A percentile compares a stretch with the other conserved stretches of the same genome.
Conservation (phyloP, 2,888 invertebrate species). For the Plebejus anna region DNA sequence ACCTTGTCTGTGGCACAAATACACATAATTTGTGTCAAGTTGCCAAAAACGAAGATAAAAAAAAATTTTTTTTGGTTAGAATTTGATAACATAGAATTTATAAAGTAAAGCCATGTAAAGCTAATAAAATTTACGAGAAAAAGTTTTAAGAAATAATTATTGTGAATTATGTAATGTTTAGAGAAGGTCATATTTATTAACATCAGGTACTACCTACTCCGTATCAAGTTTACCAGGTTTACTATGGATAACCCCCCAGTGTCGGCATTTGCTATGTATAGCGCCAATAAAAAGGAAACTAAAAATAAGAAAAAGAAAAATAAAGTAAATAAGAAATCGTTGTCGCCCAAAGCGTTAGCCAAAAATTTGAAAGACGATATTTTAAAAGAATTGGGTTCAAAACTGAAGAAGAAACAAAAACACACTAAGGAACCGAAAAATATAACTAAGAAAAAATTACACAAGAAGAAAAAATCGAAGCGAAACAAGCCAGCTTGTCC, state of each 20-base stretch:
- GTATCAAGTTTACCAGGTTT: not conserved
- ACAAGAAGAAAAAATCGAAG: constrained; percentile 52
- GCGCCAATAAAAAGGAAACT: constrained; percentile 47
- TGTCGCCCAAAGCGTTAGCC: constrained; percentile 38
- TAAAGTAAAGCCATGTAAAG: too few relatives aligned
- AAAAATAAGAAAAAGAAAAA: constrained; percentile 48
- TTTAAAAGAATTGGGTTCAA: constrained; percentile 49
- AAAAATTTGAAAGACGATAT: constrained; percentile 44
- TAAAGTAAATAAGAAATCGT: constrained; percentile 40
- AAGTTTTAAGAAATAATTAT: not conserved
- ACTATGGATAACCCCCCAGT: constrained; percentile 56
- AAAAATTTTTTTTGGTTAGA: not conserved
- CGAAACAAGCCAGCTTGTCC: constrained; percentile 20
- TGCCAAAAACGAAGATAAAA: too few relatives aligned
- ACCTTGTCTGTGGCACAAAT: too few relatives aligned
- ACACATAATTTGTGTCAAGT: too few relatives aligned
- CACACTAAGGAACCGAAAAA: constrained; percentile 51
- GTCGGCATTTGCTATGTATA: constrained; percentile 69
- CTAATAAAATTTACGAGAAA: not conserved
- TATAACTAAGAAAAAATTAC: constrained; percentile 52
- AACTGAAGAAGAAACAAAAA: constrained; percentile 55
- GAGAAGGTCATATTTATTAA: not conserved
- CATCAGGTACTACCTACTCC: not conserved
- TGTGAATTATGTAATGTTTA: not conserved
- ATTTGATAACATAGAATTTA: too few relatives aligned